These are phyloP conservation scores for Myopa tessellatipennis DNA, from an alignment of 2,888 invertebrate species.

Conservation along the genomic window DNA sequence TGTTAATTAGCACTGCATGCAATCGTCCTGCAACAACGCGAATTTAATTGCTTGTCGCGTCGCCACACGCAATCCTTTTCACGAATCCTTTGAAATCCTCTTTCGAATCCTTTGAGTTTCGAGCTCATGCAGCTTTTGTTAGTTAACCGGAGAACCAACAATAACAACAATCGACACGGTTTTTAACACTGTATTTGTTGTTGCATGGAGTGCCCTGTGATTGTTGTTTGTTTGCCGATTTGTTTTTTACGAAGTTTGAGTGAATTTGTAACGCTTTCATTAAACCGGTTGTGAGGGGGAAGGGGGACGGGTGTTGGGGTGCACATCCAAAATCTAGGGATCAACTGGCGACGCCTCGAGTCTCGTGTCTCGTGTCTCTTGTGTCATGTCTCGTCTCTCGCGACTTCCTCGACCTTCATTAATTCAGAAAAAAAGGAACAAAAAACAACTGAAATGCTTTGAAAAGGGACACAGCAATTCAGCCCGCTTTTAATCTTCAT, in stretches of 20 bases:
- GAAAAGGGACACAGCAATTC: neutral
- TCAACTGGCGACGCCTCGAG: slow-evolving; percentile 17
- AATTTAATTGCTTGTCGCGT: slow-evolving; percentile 26
- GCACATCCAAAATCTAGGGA: neutral
- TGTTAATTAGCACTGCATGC: slow-evolving; percentile 32
- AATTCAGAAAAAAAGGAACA: neutral
- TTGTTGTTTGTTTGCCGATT: slow-evolving; percentile 2
- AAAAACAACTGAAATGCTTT: neutral
- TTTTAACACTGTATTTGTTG: slow-evolving; percentile 10
- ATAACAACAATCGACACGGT: neutral
- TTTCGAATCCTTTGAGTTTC: neutral
- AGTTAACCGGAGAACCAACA: neutral
- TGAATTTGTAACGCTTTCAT: too few species aligned
- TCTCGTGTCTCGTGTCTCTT: neutral
- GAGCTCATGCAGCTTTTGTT: neutral
- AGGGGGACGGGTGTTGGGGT: too few species aligned
- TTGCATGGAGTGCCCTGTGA: neutral
- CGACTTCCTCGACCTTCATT: slow-evolving; percentile 2
- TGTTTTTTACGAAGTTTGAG: neutral
- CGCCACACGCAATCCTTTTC: slow-evolving; percentile 13
- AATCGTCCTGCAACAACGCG: neutral
- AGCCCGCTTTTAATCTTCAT: neutral
- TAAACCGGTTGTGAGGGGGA: too few species aligned
- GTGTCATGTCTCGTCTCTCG: slow-evolving; percentile 4
- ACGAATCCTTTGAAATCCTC: slow-evolving; percentile 7